Evolutionary conservation across 1,140 invertebrate species (phyloP), one percentile per base, ranked within the genome.

Genomic region (Eulimnadia texana): DNA sequence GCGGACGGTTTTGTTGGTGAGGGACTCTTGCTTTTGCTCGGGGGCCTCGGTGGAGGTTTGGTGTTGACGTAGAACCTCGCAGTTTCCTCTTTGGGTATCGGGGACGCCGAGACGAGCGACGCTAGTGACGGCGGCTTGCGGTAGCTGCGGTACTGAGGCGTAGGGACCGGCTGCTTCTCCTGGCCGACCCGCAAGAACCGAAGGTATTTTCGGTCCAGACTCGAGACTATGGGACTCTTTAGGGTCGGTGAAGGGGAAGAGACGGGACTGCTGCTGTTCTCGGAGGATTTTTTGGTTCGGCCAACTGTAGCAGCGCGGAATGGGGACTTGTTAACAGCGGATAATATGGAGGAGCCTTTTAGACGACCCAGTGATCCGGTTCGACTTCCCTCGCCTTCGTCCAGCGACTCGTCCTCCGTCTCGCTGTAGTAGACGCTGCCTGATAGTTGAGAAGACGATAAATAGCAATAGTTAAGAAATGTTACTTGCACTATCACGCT

Each of bases 121-220:
- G 49, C 29, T 6, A 22, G 62, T 42, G 55, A 33, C 16, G n/a
- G 57, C 1, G 73, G 81, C 69, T 83, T 79, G 65, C 84, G 72
- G 63, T 85, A 86, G 65, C 82, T 85, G 58, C 84, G 75, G 70
- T 84, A 87, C 67, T 86, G 84, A n/a, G 83, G 81, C 1, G 84
- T 87, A 22, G 84, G 84, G 23, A 86, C 82, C 3, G 84, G 84
- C 28, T 80, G 79, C 67, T 72, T 79, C 73, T 76, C 79, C 67
- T 73, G 73, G 72, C 71, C 74, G 62, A 67, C 75, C 57, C 57
- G 50, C n/a, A 83, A 74, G 66, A 83, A 81, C 67, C 79, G 72
- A 55, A 84, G 71, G 68, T 83, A 85, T 73, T 86, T 86, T 65
- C 84, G 71, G 72, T 86, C 85, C 60, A 86, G 77, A 69, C 84